A percentile compares a stretch with the other conserved stretches of the same genome.
These are phyloP conservation scores for Acropora tenuis DNA, from an alignment of 64 coral and sea anemone genomes.

Conservation along the genomic window DNA sequence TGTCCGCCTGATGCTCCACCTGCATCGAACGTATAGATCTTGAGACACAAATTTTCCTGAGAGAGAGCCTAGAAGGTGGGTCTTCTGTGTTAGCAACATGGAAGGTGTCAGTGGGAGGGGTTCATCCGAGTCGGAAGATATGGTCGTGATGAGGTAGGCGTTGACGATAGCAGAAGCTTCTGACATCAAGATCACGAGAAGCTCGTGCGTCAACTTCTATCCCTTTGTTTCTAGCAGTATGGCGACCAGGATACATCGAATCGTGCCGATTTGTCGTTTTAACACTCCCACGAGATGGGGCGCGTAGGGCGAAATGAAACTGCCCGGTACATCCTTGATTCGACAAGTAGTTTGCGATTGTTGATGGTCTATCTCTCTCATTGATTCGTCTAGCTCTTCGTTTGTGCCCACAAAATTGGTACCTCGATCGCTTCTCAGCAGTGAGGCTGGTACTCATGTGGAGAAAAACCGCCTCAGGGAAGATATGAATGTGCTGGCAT, in stretches of 20 bases:
- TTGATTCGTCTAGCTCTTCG: background rate
- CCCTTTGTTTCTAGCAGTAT: background rate
- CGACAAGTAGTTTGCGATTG: background rate
- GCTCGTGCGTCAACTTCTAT: background rate
- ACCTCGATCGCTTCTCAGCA: conserved; percentile 15
- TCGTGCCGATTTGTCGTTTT: background rate
- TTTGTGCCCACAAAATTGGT: background rate
- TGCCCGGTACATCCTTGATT: conserved; percentile 24
- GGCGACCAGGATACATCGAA: background rate
- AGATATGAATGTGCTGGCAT: conserved; percentile 23
- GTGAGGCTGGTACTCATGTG: background rate
- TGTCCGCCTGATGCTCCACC: background rate
- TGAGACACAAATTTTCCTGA: conserved; percentile 16
- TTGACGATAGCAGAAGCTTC: conserved; percentile 37
- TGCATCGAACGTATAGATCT: conserved; percentile 34
- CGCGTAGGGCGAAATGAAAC: conserved; percentile 32
- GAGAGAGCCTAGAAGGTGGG: background rate
- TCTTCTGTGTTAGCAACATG: conserved; percentile 67
- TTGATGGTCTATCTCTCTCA: background rate
- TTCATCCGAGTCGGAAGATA: conserved; percentile 33
- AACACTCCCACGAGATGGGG: conserved; percentile 26
- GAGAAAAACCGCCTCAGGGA: conserved; percentile 4
- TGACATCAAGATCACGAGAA: background rate
- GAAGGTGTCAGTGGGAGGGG: conserved; percentile 45
- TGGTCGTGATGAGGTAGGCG: conserved; percentile 15